These are phyloP conservation scores for Temnopleurus reevesii DNA, from an alignment of 53 echinoderm and acorn worm species.

Conservation along the genomic window DNA sequence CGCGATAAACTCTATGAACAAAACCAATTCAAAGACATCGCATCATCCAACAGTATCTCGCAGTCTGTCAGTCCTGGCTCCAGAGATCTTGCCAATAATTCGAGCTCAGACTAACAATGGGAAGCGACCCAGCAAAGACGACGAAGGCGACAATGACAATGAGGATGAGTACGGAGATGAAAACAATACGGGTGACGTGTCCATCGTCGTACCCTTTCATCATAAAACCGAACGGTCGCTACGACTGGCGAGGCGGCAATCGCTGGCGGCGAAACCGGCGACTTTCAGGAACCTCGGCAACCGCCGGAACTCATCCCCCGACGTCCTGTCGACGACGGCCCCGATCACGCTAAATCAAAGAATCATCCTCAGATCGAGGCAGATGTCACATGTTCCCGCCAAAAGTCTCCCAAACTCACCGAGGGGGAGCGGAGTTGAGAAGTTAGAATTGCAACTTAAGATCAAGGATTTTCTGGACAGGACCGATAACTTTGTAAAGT, in stretches of 20 bases:
- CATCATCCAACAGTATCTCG: neutral
- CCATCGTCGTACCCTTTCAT: neutral
- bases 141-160: neutral
- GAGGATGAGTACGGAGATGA: neutral
- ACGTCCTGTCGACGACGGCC: conserved; percentile 10
- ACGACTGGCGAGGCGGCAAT: conserved; percentile 43
- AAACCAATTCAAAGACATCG: neutral
- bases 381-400: neutral
- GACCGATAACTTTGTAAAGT: conserved; percentile 31
- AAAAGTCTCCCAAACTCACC: conserved; percentile 6
- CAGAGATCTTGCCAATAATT: conserved; percentile 34
- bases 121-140: neutral
- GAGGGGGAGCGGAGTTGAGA: neutral
- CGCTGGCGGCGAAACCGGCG: conserved; percentile 59
- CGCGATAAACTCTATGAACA: neutral
- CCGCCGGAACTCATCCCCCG: conserved; percentile 77
- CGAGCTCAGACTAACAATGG: neutral
- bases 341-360: neutral
- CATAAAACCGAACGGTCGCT: conserved; percentile 52
- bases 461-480: conserved; percentile 34
- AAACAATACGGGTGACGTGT: neutral
- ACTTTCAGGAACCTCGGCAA: conserved; percentile 67
- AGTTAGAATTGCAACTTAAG: conserved; percentile 5
- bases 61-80: conserved; percentile 26
- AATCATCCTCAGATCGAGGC: neutral